Evolutionary conservation across 2,113 vertebrate genomes (phyloP).

Genomic region (Eudorcas thomsonii): DNA sequence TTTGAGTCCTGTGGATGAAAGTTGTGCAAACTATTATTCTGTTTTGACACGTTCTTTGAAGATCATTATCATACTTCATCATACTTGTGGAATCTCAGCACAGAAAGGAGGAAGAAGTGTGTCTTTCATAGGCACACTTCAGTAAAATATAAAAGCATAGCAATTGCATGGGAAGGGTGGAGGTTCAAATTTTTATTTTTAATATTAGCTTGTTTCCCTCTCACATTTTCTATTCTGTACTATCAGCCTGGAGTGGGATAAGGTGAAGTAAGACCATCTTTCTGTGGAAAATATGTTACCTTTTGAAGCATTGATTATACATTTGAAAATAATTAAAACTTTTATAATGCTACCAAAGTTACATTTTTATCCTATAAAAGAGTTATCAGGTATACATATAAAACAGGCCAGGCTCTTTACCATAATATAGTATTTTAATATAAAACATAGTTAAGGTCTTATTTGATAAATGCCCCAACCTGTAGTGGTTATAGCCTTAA

Average conservation of each 20-base stretch:
- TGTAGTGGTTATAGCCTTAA: background rate
- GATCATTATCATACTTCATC: background rate
- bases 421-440: background rate
- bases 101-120: background rate
- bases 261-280: background rate
- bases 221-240: background rate
- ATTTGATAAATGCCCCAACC: background rate
- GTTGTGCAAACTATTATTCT: conserved; percentile 11
- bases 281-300: background rate
- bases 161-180: background rate
- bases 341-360: background rate
- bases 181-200: background rate
- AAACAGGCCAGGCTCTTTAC: background rate
- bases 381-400: background rate
- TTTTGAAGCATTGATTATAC: background rate
- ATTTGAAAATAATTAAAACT: background rate
- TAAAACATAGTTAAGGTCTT: background rate
- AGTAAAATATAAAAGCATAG: background rate
- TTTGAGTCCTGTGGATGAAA: background rate
- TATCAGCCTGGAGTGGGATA: background rate
- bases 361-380: background rate
- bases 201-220: background rate
- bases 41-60: background rate
- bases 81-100: background rate
- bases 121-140: background rate